Evolutionary conservation across 2,797 vertebrate species (phyloP), one percentile per base, ranked within the genome.

Genomic region (Nyctibius grandis): DNA sequence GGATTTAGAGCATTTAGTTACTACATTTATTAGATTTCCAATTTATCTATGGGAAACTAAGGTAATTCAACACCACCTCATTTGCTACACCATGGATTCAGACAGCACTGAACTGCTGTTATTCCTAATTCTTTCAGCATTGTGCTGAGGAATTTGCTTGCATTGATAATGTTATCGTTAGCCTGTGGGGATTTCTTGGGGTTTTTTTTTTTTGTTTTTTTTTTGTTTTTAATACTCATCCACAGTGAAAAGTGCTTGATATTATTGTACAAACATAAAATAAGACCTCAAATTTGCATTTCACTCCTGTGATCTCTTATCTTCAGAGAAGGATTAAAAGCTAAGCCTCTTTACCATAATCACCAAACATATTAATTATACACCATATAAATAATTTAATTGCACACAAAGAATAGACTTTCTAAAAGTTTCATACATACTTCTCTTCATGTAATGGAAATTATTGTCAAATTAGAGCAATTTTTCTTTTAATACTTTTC

Each of bases 301-400:
- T 91, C 48, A 44, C n/a, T 94, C 74, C 74, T 96, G 91, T 93
- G 93, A 96, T 95, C 74, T 79, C 82, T 88, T 91, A 97, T 95
- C 89, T 96, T 94, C 95, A 82, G 57, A 89, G 91, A 60, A 86
- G 85, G 94, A 96, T 96, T 96, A 97, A 88, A 95, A 93, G 70
- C 85, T 96, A 97, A 97, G 88, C 85, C 65, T 95, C 92, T 95
- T 96, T 93, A 96, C 91, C 54, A 91, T 94, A 92, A 95, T 94
- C 93, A 91, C 67, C 5, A 0, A 95, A 94, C 70, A 87, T 95
- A 95, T 90, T 96, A 96, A 95, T 96, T 96, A 96, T 93, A 95
- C 26, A 80, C 59, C 42, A 59, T 64, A 88, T 95, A 96, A 95
- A 95, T 95, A 93, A 88, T 95, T 95, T 87, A 91, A 90, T 59